phyloP scores from a whole-genome alignment of 2,888 invertebrate species.

The Norana najaformis region DNA sequence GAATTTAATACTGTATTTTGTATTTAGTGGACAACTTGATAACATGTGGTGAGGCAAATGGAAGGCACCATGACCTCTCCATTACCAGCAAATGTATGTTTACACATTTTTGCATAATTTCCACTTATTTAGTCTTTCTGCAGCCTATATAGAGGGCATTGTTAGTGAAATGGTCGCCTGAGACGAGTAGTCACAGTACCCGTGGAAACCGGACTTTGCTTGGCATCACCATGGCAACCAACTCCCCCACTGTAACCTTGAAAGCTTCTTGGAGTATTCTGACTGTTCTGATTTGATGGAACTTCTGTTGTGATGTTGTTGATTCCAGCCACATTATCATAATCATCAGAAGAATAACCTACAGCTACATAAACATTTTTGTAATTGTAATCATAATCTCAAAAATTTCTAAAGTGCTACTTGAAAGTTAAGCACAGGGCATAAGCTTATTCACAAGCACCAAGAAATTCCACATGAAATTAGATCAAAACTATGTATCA shows the following conservation, averaged over 20 bases:
- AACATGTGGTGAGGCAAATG: neutral
- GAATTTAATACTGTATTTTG: neutral
- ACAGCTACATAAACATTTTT: neutral
- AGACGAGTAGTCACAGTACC: neutral
- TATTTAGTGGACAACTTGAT: neutral
- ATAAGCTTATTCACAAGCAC: neutral
- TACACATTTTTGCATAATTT: neutral
- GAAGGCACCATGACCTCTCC: neutral
- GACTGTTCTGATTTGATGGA: neutral
- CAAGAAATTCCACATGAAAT: neutral
- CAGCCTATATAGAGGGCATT: too few species aligned
- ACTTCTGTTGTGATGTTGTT: neutral
- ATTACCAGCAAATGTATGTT: neutral
- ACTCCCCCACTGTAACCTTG: neutral
- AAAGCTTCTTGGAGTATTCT: neutral
- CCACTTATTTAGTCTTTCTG: neutral
- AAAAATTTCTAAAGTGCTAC: neutral
- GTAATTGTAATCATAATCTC: neutral
- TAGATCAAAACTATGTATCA: neutral
- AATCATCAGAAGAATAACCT: neutral
- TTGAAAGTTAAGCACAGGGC: neutral
- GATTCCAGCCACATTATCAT: constrained; percentile 13
- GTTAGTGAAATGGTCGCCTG: too few species aligned
- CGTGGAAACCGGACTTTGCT: neutral
- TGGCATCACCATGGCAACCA: neutral